Evolutionary conservation across 1,140 invertebrate genomes (phyloP), one percentile per base, ranked within the genome.

Genomic region (Pogonomyrmex barbatus): DNA sequence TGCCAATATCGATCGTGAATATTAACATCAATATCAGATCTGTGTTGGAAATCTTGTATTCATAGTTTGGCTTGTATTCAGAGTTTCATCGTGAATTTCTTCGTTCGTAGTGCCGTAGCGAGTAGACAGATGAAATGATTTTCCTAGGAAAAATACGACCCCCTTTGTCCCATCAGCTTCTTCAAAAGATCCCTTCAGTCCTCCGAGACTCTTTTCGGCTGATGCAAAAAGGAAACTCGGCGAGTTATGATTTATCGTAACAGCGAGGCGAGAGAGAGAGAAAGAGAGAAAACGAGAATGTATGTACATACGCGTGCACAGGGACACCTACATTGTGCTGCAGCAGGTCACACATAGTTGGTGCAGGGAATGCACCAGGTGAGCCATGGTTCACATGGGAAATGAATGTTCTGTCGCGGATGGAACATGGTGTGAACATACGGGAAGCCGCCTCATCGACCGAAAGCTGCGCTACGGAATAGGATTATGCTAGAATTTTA

Each of bases 371-470:
- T 87, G 68, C 68, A 76, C 78, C 91, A 93, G 92, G 92, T 95
- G 94, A 94, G 92, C 92, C 94, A 94, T 94, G 93, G 94, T 94
- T 94, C 94, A 95, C 94, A 93, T 93, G 94, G 94, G 94, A 95
- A 94, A 95, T 94, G 92, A 95, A 94, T 94, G 94, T 93, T 94
- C 93, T 94, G 94, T 94, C 93, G 92, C 89, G 93, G 91, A 92
- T 87, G 88, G 88, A 93, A 95, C 93, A 94, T 91, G 91, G 89
- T 88, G 90, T 89, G 88, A 92, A 92, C 90, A 90, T 88, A 78
- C 45, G 45, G 60, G n/a, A 81, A 89, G 68, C 76, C 79, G 88
- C 70, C 82, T 75, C 85, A 89, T 89, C 85, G 87, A 89, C 84
- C 84, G 58, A 60, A 63, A 90, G 85, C 65, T 39, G 77, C 56